Percentiles rank a stretch among this genome's conserved stretches.
Evolutionary conservation across 2,797 vertebrate genomes (phyloP).

Genomic region (Helostoma temminkii): DNA sequence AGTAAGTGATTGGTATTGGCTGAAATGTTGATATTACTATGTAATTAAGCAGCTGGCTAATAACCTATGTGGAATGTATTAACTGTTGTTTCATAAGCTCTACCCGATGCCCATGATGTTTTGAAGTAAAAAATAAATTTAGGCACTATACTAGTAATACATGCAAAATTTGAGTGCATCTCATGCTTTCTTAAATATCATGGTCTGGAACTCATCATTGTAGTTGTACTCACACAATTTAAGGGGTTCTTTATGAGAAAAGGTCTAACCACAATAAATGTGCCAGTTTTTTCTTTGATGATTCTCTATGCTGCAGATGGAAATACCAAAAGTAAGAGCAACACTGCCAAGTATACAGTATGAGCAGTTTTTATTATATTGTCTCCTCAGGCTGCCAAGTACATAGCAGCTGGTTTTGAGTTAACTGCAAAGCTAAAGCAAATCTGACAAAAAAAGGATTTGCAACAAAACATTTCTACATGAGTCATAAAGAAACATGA

Average conservation of each 20-base stretch:
- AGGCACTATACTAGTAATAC: too few species aligned
- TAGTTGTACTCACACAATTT: not conserved
- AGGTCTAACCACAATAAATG: not conserved
- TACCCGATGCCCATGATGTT: too few species aligned
- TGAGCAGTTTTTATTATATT: conserved; percentile 6
- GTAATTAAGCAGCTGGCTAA: not conserved
- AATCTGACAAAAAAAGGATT: conserved; percentile 20
- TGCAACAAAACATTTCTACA: conserved; percentile 15
- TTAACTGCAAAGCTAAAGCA: conserved; percentile 1
- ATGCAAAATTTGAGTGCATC: too few species aligned
- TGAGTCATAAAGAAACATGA: conserved; percentile 46
- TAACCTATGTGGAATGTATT: not conserved
- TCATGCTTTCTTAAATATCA: not conserved
- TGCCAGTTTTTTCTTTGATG: not conserved
- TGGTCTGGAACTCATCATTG: not conserved
- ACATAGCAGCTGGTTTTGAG: conserved; percentile 2
- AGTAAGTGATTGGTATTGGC: too few species aligned
- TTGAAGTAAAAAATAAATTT: too few species aligned
- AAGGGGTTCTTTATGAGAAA: not conserved
- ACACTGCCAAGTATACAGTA: not conserved
- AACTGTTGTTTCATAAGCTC: not conserved
- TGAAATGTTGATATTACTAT: too few species aligned
- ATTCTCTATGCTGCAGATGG: not conserved
- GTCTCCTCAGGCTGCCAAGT: conserved; percentile 9
- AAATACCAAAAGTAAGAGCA: conserved; percentile 2